Conservation (phyloP, 2,113 vertebrate species). For the Gorsachius goisagi region DNA sequence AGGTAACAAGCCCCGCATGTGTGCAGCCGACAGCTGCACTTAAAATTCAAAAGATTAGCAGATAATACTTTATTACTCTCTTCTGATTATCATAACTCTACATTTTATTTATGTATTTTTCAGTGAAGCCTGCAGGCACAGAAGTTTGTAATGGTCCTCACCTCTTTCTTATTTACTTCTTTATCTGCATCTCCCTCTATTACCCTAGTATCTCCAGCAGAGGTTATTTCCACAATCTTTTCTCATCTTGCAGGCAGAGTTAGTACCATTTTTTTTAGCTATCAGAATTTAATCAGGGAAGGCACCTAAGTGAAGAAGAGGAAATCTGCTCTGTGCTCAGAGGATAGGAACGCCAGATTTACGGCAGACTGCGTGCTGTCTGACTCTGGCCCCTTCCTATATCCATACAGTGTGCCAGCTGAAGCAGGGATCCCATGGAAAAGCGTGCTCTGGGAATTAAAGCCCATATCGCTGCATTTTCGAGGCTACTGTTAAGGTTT, state of each 20-base stretch:
- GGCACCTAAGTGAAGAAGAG: not conserved
- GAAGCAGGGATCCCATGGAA: not conserved
- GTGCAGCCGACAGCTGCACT: not conserved
- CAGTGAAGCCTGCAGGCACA: not conserved
- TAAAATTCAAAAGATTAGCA: slow-evolving; percentile 42
- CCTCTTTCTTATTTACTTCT: not conserved
- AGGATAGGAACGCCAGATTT: not conserved
- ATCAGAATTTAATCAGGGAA: not conserved
- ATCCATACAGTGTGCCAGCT: accelerated
- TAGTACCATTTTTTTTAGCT: not conserved
- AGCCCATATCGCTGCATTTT: not conserved
- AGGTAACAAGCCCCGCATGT: slow-evolving; percentile 18
- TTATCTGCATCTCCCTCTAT: not conserved
- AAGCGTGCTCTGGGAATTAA: not conserved
- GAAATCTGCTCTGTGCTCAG: not conserved
- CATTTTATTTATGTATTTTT: slow-evolving; percentile 12
- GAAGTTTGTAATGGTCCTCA: not conserved
- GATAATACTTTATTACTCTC: not conserved
- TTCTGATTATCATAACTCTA: not conserved
- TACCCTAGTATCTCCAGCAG: not conserved
- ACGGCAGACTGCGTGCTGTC: not conserved
- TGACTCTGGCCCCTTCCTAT: not conserved
- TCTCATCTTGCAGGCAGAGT: not conserved
- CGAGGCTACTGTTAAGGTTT: not conserved
- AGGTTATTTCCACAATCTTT: not conserved